Base-by-base conservation (phyloP, 2,888 invertebrate species). In the Liodrosophila aerea region DNA sequence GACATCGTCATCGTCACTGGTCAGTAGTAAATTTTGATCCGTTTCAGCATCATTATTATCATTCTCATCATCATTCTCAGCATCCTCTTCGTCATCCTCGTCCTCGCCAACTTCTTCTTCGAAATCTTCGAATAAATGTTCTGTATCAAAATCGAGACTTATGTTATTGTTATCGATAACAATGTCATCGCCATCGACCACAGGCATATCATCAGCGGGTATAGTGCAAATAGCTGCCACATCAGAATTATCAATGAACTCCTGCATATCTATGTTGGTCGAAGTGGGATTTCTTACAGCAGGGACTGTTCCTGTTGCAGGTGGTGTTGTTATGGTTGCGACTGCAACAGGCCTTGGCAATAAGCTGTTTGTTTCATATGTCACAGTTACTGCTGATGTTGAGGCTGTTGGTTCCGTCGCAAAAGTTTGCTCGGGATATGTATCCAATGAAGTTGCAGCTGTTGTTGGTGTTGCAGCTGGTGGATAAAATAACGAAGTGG, bases 131-230 rank as follows among this genome's bases (percentile, higher is more conserved):
- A 88, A 88, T 9, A 88, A 64, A 11, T 81, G 78, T 50, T 87
- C 88, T 2, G 85, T 73, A 73, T 88, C 87, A 47, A 88, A 88
- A 53, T 87, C 87, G 31, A 88, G 67, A 50, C 87, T 86, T n/a
- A 88, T 84, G 43, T 81, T 86, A 39, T 86, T 87, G 45, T 85
- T 85, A 52, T 88, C 88, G n/a, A 88, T 87, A n/a, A 87, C 86
- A 46, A 82, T 76, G 34, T 86, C 85, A 51, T 88, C 88, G 3
- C 85, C 88, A 71, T 88, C 88, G 0, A 87, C 87, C 16, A 86
- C 76, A 30, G 88, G 88, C 76, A 88, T 84, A 11, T 83, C 88
- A 66, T 88, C 88, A 0, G 85, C 85, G 1, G 88, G 88, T 59
- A 88, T 85, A 0, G 86, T 82, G 49, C 87, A 73, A 41, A 85